Evolutionary conservation across 2,113 vertebrate species (phyloP).

Genomic region (Amblyopsis rosae): DNA sequence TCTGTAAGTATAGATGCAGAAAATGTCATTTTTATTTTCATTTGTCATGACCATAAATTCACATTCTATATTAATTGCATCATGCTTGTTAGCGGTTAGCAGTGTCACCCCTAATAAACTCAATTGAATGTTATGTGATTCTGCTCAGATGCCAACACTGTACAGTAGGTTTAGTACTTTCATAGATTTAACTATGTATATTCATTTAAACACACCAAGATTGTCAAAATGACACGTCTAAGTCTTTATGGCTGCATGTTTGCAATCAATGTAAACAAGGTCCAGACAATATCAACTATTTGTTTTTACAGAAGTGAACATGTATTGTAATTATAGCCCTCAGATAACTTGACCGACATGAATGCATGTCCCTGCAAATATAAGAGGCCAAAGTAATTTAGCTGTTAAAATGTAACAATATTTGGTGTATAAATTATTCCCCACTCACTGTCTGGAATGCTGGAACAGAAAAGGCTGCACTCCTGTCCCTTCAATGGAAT

Average conservation of each 20-base stretch:
- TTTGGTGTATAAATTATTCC: no score
- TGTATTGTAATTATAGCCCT: no score
- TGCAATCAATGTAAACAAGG: not conserved
- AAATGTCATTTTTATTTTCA: not conserved
- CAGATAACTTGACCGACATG: not conserved
- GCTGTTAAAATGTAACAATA: no score
- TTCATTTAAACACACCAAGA: not conserved
- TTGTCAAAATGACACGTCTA: not conserved
- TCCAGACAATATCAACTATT: constrained; percentile 15
- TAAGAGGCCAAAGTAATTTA: not conserved
- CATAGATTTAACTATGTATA: not conserved
- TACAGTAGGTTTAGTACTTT: no score
- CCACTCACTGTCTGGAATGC: no score
- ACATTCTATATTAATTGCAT: not conserved
- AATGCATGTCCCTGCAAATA: not conserved
- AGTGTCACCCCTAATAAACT: not conserved
- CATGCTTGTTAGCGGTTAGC: constrained; percentile 8
- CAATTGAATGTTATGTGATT: no score
- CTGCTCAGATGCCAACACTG: no score
- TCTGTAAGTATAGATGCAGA: constrained; percentile 10
- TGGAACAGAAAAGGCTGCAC: no score
- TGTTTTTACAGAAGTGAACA: constrained; percentile 3
- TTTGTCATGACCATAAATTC: not conserved
- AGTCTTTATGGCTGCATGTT: not conserved
- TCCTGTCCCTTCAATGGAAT: no score